Conservation (phyloP, 2,888 invertebrate species). For the Ferrisia virgata region DNA sequence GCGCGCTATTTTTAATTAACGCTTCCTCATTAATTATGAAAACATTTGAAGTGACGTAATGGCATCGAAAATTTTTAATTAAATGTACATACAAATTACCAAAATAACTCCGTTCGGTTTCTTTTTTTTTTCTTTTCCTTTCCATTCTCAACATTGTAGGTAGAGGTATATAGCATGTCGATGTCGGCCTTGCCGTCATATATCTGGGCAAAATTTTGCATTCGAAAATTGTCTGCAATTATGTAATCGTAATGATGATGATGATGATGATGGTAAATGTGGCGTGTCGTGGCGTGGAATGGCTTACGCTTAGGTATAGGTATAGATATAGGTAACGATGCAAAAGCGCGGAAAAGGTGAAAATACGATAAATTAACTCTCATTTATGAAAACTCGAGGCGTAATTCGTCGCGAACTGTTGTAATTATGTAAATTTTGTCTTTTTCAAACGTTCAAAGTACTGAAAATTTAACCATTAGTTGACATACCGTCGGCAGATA, state of each 20-base stretch:
- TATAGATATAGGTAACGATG: too few relatives aligned
- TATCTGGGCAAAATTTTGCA: neutral
- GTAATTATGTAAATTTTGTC: neutral
- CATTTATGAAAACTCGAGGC: neutral
- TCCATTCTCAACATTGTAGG: neutral
- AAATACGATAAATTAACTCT: neutral
- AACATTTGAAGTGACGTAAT: neutral
- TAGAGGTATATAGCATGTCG: too few relatives aligned
- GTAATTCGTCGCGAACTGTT: neutral
- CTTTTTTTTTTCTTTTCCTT: neutral
- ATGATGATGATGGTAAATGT: too few relatives aligned
- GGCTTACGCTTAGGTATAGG: too few relatives aligned
- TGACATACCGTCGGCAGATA: neutral
- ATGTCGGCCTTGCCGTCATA: too few relatives aligned
- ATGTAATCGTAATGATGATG: too few relatives aligned
- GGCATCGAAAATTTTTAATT: neutral
- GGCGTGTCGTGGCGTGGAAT: too few relatives aligned
- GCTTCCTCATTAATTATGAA: neutral
- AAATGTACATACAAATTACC: neutral
- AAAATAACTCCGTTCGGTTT: neutral
- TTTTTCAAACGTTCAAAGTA: neutral
- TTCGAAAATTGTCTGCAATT: neutral
- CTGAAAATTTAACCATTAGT: too few relatives aligned
- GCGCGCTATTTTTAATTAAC: neutral
- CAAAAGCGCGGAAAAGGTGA: neutral